Percentiles rank a stretch among this genome's conserved stretches.
phyloP scores from a whole-genome alignment of 2,888 invertebrate genomes.

The Listrodromus nycthemerus region DNA sequence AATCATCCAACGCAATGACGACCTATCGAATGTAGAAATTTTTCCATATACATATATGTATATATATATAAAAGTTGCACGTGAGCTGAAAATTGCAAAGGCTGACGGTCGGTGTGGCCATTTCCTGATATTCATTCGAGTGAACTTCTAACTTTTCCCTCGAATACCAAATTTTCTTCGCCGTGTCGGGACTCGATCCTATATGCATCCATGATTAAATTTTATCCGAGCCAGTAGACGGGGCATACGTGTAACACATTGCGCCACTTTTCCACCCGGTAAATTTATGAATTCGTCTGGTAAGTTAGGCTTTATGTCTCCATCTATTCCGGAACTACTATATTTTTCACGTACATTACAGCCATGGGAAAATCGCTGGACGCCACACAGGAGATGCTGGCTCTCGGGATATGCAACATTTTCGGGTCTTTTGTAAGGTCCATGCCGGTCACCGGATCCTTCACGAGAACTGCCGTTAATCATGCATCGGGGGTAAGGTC shows the following conservation, averaged over 20 bases:
- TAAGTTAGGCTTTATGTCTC: neutral
- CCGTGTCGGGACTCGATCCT: slow-evolving; percentile 6
- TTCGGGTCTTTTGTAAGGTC: slow-evolving; percentile 92
- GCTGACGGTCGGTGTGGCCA: neutral
- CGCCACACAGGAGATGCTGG: slow-evolving; percentile 95
- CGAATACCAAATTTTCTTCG: slow-evolving; percentile 50
- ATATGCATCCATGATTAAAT: slow-evolving; percentile 47
- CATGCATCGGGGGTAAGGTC: slow-evolving; percentile 94
- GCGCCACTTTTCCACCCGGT: slow-evolving; percentile 23
- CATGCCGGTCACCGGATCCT: slow-evolving; percentile 95
- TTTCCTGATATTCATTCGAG: slow-evolving; percentile 26
- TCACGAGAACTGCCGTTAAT: slow-evolving; percentile 94
- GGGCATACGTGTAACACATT: slow-evolving; percentile 38
- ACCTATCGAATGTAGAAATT: slow-evolving; percentile 20
- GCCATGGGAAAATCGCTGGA: slow-evolving; percentile 91
- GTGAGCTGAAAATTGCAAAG: slow-evolving; percentile 36
- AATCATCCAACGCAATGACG: slow-evolving; percentile 16
- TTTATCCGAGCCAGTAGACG: slow-evolving; percentile 40
- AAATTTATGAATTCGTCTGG: slow-evolving; percentile 33
- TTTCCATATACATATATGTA: slow-evolving; percentile 6
- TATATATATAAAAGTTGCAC: slow-evolving; percentile 17
- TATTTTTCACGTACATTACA: slow-evolving; percentile 79
- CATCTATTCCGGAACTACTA: neutral
- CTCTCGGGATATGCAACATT: slow-evolving; percentile 92
- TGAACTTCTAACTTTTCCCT: slow-evolving; percentile 50